These are phyloP conservation scores for Ophioderma brevispina DNA, from an alignment of 35 echinoderm and acorn worm genomes.

Conservation along the genomic window DNA sequence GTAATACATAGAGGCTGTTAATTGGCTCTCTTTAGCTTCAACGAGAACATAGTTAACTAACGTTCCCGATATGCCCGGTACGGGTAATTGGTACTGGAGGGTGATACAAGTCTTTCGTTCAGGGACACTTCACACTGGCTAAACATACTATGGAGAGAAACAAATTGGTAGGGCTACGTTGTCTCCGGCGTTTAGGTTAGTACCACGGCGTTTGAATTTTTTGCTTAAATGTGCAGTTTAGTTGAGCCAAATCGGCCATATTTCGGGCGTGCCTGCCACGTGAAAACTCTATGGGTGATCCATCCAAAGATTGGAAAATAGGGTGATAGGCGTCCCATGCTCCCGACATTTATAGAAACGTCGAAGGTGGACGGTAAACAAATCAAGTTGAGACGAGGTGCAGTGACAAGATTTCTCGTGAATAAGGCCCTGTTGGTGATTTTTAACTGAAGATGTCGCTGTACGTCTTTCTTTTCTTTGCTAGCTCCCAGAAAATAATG, in stretches of 20 bases:
- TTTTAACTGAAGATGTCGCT: conserved; percentile 28
- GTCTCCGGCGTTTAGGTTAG: neutral
- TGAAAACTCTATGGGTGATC: conserved; percentile 39
- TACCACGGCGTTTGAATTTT: conserved; percentile 19
- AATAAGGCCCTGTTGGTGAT: conserved; percentile 28
- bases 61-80: conserved; percentile 50
- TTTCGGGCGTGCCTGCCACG: conserved; percentile 25
- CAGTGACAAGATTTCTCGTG: conserved; percentile 60
- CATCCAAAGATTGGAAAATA: neutral
- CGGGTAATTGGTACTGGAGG: conserved; percentile 42
- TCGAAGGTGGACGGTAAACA: conserved; percentile 37
- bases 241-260: conserved; percentile 46
- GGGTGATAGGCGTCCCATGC: conserved; percentile 45
- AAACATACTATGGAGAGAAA: conserved; percentile 54
- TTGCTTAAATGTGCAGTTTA: conserved; percentile 36
- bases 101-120: conserved; percentile 63
- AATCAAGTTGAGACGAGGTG: conserved; percentile 51
- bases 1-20: conserved; percentile 52
- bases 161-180: conserved; percentile 52
- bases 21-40: conserved; percentile 59
- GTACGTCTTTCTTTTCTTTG: neutral
- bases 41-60: conserved; percentile 33
- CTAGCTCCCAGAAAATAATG: neutral
- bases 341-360: conserved; percentile 1
- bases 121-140: conserved; percentile 49